Percentiles rank a stretch among this genome's conserved stretches.
Evolutionary conservation across 2,888 invertebrate species (phyloP).

Genomic region (Autographa gamma): DNA sequence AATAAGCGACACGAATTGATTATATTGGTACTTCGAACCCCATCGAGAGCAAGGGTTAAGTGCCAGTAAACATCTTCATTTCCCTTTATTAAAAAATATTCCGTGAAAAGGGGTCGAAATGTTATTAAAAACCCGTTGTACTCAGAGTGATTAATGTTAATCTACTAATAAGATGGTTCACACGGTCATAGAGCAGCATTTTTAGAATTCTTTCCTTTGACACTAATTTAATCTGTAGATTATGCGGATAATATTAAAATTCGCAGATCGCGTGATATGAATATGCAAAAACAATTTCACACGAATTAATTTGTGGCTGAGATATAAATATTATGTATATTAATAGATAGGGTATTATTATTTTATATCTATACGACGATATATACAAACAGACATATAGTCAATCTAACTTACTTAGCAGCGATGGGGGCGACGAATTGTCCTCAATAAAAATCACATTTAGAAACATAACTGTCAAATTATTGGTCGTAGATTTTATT

Average conservation of each 20-base stretch:
- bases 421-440: conserved; percentile 84
- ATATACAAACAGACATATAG: conserved; percentile 52
- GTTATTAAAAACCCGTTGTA: conserved; percentile 56
- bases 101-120: conserved; percentile 72
- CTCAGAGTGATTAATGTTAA: conserved; percentile 62
- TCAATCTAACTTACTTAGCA: conserved; percentile 77
- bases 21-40: conserved; percentile 66
- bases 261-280: conserved; percentile 11
- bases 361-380: conserved; percentile 11
- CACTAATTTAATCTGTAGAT: conserved; percentile 52
- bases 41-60: conserved; percentile 81
- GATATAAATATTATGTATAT: conserved; percentile 8
- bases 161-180: conserved; percentile 69
- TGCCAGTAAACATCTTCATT: conserved; percentile 84
- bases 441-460: conserved; percentile 85
- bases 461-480: conserved; percentile 63
- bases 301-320: conserved; percentile 21
- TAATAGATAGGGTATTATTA: conserved; percentile 3
- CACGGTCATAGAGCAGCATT: conserved; percentile 71
- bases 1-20: conserved; percentile 76
- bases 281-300: conserved; percentile 33
- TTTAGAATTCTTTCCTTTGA: conserved; percentile 51
- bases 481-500: conserved; percentile 48
- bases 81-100: conserved; percentile 75
- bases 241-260: conserved; percentile 40